phyloP scores from a whole-genome alignment of 2,797 vertebrate genomes.

The Anabas testudineus region DNA sequence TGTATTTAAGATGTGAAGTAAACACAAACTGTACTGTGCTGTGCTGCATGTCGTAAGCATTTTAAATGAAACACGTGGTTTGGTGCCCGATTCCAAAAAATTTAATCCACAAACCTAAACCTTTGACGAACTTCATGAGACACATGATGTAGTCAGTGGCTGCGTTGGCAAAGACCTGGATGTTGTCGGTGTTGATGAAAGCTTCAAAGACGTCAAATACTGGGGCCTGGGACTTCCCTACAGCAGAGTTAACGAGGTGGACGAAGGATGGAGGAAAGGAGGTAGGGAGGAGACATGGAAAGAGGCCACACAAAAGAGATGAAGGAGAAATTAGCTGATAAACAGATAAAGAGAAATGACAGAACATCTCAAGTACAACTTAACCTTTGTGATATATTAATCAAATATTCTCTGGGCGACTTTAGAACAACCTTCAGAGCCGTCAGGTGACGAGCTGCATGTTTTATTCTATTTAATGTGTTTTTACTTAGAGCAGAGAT shows the following conservation, averaged over 20 bases:
- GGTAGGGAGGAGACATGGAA: too few relatives aligned
- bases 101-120: conserved; percentile 86
- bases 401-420: neutral
- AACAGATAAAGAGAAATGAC: too few relatives aligned
- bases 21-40: neutral
- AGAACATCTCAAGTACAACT: too few relatives aligned
- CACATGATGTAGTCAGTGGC: conserved; percentile 99
- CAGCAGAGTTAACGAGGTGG: neutral
- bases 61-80: neutral
- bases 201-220: conserved; percentile 99
- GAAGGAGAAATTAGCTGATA: too few relatives aligned
- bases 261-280: neutral
- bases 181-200: conserved; percentile 97
- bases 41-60: neutral
- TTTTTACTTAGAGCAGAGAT: neutral
- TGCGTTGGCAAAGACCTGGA: conserved; percentile 98
- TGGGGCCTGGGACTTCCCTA: conserved; percentile 94
- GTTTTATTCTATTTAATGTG: too few relatives aligned
- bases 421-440: neutral
- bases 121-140: conserved; percentile 99
- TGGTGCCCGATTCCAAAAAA: neutral
- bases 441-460: neutral
- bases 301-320: neutral
- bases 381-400: too few relatives aligned
- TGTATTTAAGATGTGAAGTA: neutral